These are phyloP conservation scores for Diplogasteroides magnus DNA, from an alignment of 1,140 invertebrate species.

Conservation along the genomic window DNA sequence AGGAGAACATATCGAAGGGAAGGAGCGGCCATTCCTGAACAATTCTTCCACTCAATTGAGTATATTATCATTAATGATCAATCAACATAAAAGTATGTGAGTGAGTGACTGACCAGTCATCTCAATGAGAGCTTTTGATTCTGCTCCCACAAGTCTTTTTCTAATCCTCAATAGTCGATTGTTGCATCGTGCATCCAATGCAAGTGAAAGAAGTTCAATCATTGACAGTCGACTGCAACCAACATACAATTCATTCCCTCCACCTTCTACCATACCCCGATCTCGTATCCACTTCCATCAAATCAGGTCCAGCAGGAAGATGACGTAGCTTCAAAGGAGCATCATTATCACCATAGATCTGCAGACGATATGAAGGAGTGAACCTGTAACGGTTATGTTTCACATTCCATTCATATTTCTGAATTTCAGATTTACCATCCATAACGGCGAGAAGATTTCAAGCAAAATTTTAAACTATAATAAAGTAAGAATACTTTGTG, in stretches of 20 bases:
- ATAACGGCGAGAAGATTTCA: no score
- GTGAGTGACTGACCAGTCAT: background rate
- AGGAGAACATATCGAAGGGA: conserved; percentile 56
- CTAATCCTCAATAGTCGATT: conserved; percentile 76
- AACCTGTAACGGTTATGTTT: conserved; percentile 59
- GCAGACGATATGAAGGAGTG: conserved; percentile 75
- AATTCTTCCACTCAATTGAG: no score
- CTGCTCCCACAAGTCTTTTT: conserved; percentile 66
- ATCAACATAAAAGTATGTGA: no score
- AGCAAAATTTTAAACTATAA: no score
- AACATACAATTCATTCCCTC: conserved; percentile 68
- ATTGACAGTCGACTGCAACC: conserved; percentile 83
- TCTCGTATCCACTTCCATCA: conserved; percentile 13
- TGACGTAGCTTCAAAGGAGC: conserved; percentile 17
- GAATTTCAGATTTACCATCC: no score
- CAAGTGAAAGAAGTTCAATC: conserved; percentile 90
- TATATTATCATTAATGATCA: no score
- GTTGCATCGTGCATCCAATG: conserved; percentile 83
- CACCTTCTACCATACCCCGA: conserved; percentile 22
- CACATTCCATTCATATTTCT: no score
- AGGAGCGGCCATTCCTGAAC: background rate
- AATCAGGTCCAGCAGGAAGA: conserved; percentile 21
- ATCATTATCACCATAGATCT: conserved; percentile 56
- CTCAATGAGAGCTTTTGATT: conserved; percentile 42
- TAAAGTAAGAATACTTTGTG: background rate